Evolutionary conservation across 2,888 invertebrate species (phyloP).

Genomic region (Folsomia manolachei): DNA sequence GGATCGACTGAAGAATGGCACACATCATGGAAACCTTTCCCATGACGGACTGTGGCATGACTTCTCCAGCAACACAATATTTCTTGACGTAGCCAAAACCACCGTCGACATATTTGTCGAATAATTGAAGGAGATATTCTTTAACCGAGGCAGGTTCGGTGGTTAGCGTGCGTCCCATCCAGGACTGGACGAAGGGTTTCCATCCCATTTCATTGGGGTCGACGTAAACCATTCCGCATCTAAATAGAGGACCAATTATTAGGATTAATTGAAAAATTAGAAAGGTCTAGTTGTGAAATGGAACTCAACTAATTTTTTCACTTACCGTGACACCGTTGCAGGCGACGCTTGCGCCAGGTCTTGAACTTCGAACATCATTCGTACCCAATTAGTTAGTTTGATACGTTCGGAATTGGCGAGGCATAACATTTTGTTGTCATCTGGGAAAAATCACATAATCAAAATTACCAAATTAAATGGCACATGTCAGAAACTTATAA

Average conservation of each 20-base stretch:
- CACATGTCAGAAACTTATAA: neutral
- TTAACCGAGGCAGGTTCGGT: slow-evolving; percentile 60
- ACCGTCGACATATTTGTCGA: slow-evolving; percentile 64
- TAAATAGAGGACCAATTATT: no score
- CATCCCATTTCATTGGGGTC: slow-evolving; percentile 80
- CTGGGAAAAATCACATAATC: slow-evolving; percentile 61
- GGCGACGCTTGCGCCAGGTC: slow-evolving; percentile 87
- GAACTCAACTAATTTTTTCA: slow-evolving; percentile 15
- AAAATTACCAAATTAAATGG: slow-evolving; percentile 60
- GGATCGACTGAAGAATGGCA: slow-evolving; percentile 67
- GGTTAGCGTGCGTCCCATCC: slow-evolving; percentile 63
- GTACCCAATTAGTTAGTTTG: slow-evolving; percentile 81
- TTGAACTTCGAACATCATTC: slow-evolving; percentile 61
- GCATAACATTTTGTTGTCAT: slow-evolving; percentile 91
- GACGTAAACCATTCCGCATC: slow-evolving; percentile 82
- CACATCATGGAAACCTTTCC: slow-evolving; percentile 77
- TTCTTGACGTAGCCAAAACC: slow-evolving; percentile 68
- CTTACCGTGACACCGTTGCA: slow-evolving; percentile 73
- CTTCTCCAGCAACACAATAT: slow-evolving; percentile 58
- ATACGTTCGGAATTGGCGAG: slow-evolving; percentile 81
- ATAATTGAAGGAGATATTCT: slow-evolving; percentile 66
- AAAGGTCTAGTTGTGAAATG: no score
- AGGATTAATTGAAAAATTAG: no score
- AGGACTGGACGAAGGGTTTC: slow-evolving; percentile 75
- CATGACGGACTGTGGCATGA: slow-evolving; percentile 66